Conservation (phyloP, 2,113 vertebrate genomes). For the Poicephalus meyeri region DNA sequence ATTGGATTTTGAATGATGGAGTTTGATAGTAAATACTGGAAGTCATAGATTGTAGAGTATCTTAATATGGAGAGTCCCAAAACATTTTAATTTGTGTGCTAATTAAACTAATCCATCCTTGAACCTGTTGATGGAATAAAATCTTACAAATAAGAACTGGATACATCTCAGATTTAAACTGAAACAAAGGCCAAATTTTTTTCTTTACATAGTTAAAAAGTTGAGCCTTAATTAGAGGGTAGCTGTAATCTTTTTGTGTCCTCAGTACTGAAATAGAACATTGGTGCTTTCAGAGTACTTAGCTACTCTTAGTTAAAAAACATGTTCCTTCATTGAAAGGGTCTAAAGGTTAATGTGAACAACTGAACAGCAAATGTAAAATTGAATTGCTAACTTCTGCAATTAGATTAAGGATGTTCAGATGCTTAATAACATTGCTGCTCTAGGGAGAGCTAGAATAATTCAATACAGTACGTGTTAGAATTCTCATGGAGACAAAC, state of each 20-base stretch:
- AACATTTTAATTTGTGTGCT: neutral
- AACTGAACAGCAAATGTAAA: neutral
- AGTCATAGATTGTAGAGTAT: neutral
- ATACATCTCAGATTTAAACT: neutral
- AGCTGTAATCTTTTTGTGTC: neutral
- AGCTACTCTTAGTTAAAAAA: neutral
- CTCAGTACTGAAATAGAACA: neutral
- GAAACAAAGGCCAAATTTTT: neutral
- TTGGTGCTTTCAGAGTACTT: neutral
- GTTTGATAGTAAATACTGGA: neutral
- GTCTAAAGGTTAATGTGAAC: slow-evolving; percentile 34
- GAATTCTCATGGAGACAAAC: neutral
- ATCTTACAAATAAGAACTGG: neutral
- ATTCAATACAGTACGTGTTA: neutral
- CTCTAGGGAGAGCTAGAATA: neutral
- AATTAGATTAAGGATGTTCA: slow-evolving; percentile 14
- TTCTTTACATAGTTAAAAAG: neutral
- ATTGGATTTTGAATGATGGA: neutral
- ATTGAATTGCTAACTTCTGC: neutral
- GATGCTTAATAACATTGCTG: neutral
- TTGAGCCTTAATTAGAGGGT: neutral
- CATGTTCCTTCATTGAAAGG: neutral
- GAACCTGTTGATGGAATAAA: neutral
- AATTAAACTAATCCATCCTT: neutral
- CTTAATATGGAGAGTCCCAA: neutral